Percentiles rank a stretch among this genome's conserved stretches.
phyloP scores from a whole-genome alignment of 2,888 invertebrate species.

The Habroteleia sp. region DNA sequence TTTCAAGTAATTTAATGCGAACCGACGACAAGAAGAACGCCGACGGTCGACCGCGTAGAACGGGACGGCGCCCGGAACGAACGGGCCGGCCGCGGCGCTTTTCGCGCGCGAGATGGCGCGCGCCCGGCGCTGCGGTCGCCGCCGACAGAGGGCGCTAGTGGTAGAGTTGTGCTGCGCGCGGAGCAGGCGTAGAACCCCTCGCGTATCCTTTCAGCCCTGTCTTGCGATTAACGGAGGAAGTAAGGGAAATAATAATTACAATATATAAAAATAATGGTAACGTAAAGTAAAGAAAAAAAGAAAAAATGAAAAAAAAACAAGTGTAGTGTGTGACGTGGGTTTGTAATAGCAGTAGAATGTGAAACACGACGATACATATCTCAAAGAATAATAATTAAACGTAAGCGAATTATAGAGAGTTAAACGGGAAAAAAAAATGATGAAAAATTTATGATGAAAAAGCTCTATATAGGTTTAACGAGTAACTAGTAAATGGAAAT shows the following conservation, averaged over 20 bases:
- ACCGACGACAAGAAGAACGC: background rate
- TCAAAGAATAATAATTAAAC: constrained; percentile 81
- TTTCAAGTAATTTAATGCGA: constrained; percentile 4
- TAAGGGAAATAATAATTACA: constrained; percentile 22
- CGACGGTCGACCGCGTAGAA: constrained; percentile 32
- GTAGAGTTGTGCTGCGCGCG: too few relatives aligned
- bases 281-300: constrained; percentile 24
- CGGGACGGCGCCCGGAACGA: constrained; percentile 28
- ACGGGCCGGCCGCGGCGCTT: background rate
- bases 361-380: constrained; percentile 81
- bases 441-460: constrained; percentile 31
- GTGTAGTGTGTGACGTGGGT: constrained; percentile 54
- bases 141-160: too few relatives aligned
- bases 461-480: constrained; percentile 60
- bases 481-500: constrained; percentile 69
- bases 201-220: constrained; percentile 16
- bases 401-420: constrained; percentile 74
- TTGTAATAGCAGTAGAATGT: constrained; percentile 61
- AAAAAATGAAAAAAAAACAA: constrained; percentile 29
- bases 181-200: constrained; percentile 32
- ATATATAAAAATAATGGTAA: constrained; percentile 17
- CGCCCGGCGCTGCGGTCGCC: too few relatives aligned
- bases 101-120: too few relatives aligned
- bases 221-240: constrained; percentile 26
- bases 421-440: constrained; percentile 25